Evolutionary conservation across 2,888 invertebrate species (phyloP).

Genomic region (Drosophila antonietae): DNA sequence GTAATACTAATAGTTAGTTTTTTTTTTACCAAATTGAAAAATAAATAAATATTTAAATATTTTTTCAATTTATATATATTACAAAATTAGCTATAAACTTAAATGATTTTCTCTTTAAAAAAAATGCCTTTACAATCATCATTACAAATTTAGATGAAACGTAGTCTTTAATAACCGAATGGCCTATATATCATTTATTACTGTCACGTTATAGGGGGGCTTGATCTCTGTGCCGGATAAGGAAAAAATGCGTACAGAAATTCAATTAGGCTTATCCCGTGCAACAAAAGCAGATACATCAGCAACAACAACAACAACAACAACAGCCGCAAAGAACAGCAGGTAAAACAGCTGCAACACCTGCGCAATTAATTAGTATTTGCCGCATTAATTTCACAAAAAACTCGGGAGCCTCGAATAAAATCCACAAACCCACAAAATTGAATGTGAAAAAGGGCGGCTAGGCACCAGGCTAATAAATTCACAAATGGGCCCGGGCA

Average conservation of each 20-base stretch:
- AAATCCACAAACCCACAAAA: conserved; percentile 25
- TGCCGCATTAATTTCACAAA: conserved; percentile 79
- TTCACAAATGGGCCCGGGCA: conserved; percentile 53
- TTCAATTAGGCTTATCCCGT: conserved; percentile 81
- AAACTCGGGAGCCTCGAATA: conserved; percentile 28
- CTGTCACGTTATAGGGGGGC: conserved; percentile 37
- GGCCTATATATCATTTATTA: conserved; percentile 65
- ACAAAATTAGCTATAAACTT: not conserved
- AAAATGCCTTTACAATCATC: not conserved
- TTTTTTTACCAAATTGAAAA: too few relatives aligned
- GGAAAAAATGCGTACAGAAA: conserved; percentile 69
- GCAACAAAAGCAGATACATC: conserved; percentile 40
- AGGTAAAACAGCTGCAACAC: conserved; percentile 78
- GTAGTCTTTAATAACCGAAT: conserved; percentile 23
- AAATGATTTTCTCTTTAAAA: not conserved
- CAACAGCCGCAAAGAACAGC: conserved; percentile 29
- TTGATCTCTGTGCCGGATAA: conserved; percentile 40
- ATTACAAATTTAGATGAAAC: conserved; percentile 10
- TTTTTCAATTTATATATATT: not conserved
- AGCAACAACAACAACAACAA: conserved; percentile 44
- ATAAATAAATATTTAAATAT: too few relatives aligned
- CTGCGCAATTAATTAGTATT: conserved; percentile 82
- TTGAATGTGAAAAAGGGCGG: not conserved
- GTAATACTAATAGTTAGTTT: too few relatives aligned
- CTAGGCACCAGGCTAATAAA: conserved; percentile 58